Percentiles rank a stretch among this genome's conserved stretches.
These are phyloP conservation scores for Drosophila punjabiensis DNA, from an alignment of 1,140 invertebrate species.

Conservation along the genomic window DNA sequence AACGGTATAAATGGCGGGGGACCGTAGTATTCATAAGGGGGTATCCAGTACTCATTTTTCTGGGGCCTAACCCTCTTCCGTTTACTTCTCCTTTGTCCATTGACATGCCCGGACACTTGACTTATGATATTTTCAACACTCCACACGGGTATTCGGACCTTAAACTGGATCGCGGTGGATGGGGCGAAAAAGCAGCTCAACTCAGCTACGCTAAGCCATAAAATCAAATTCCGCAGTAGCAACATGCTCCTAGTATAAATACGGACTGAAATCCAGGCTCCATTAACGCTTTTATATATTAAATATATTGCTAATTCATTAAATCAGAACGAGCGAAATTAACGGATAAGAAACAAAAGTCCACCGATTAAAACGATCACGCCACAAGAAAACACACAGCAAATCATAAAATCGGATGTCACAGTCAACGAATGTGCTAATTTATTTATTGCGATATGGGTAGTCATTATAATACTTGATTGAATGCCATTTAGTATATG, in stretches of 20 bases:
- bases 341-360: slow-evolving; percentile 1
- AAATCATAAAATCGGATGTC: background rate
- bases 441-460: background rate
- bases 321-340: background rate
- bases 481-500: background rate
- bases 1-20: no score
- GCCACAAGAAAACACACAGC: background rate
- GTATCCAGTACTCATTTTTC: background rate
- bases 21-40: background rate
- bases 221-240: background rate
- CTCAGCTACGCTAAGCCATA: background rate
- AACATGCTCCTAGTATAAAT: background rate
- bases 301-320: background rate
- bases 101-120: no score
- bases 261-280: background rate
- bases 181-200: background rate
- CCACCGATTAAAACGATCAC: background rate
- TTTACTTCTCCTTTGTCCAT: background rate
- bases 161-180: background rate
- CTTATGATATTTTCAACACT: background rate
- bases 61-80: background rate
- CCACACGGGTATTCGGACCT: slow-evolving; percentile 5
- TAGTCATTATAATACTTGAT: background rate
- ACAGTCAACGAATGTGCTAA: background rate
- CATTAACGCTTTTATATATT: slow-evolving; percentile 2